Base-by-base conservation (phyloP, 2,888 invertebrate genomes). In the Gymnoscelis rufifasciata region DNA sequence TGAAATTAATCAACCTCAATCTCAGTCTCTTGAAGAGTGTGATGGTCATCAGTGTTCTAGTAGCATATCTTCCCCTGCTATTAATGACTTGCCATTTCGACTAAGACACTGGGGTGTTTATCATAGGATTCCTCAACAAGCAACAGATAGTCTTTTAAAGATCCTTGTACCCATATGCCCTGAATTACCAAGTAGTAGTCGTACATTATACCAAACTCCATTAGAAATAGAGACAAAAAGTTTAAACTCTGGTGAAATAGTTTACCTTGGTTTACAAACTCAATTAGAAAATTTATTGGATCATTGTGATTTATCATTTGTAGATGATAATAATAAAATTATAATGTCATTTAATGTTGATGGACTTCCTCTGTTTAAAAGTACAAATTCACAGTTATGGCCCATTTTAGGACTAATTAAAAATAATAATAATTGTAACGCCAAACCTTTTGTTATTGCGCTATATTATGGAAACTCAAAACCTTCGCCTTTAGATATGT, bases 331-430 rank as follows among this genome's bases (percentile, higher is more conserved):
- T 39, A 39, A 30, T 30, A 24, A 30, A 39, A 30, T 39, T 30
- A 12, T 30, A 11, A 12, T 39, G 5, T 39, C 39, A 23, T 40
- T 40, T 31, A 40, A 40, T 26, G 29, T 41, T 26, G 41, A 41
- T 41, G 33, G 41, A 19, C 33, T 41, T 33, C 41, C 41, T n/a
- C 24, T 33, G 14, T 41, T 41, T 14, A 41, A 41, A 41, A 41
- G 41, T 33, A 14, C 31, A 26, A 41, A 41, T 14, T 29, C 41
- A 41, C 41, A 41, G 24, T 41, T 41, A 15, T 41, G 41, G 41
- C 41, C 41, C 14, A 31, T 31, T 10, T 37, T 40, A 24, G 40
- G 37, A 14, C 30, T 40, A 10, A n/a, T 46, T 14, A 46, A 46
- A 41, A 41, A 46, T 30, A n/a, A n/a, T n/a, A n/a, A n/a, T n/a